Evolutionary conservation across 2,113 vertebrate species (phyloP), one percentile per base, ranked within the genome.

Genomic region (Pampusana beccarii): DNA sequence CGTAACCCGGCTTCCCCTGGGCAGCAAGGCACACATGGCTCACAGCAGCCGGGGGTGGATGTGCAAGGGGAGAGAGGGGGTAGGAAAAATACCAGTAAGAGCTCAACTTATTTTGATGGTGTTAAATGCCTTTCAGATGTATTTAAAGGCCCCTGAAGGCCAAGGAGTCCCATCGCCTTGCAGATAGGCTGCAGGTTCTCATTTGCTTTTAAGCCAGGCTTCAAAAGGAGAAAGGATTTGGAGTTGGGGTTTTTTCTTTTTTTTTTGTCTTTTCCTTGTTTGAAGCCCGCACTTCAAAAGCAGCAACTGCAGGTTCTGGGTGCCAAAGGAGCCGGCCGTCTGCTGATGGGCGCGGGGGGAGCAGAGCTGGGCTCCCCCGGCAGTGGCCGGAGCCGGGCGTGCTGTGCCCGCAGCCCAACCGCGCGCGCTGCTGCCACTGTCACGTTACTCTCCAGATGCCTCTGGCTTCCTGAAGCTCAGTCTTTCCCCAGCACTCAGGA

Each of bases 101-200:
- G 74, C 67, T 95, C 78, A 69, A 23, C 74, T 82, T 82, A 78
- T 79, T 95, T 95, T 91, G 81, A 89, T 95, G 91, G 86, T 97
- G 84, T 91, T 95, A 97, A 96, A 97, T 88, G 80, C 70, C 81
- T 97, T 96, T 96, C 94, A 95, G 94, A 91, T 96, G 93, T 85
- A 77, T 78, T 85, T 89, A 85, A 92, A 91, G 81, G 87, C 78
- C 87, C 53, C 87, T 91, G 84, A 82, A 95, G 66, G 86, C 94
- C 0, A 0, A 72, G 92, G 40, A 89, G 54, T 87, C 89, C 87
- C 73, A 82, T 95, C 89, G 67, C 38, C 40, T 84, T 78, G 77
- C 82, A 93, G 34, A 51, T 36, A 70, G 64, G 72, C 82, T 96
- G 69, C 87, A 96, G 94, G 93, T 96, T 97, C 91, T 95, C 84